phyloP scores from a whole-genome alignment of 1,140 invertebrate species.

The Drosophila ogumai region DNA sequence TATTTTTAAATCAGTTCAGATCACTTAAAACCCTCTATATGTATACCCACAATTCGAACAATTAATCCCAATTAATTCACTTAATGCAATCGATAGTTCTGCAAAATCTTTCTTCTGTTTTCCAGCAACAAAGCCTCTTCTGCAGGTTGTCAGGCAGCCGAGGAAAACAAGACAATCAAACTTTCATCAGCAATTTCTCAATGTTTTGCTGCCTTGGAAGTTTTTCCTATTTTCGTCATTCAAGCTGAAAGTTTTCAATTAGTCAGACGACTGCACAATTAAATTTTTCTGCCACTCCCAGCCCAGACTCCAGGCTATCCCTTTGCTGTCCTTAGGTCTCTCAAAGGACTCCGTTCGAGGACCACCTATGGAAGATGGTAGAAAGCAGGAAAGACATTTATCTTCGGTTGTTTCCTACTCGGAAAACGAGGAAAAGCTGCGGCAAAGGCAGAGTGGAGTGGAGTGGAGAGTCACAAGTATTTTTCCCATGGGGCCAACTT shows the following conservation, averaged over 20 bases:
- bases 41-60: background rate
- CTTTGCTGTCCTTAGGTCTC: conserved; percentile 16
- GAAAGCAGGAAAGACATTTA: conserved; percentile 57
- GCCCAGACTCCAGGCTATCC: conserved; percentile 1
- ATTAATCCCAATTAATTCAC: conserved; percentile 28
- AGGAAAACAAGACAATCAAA: conserved; percentile 47
- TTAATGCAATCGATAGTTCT: conserved; percentile 42
- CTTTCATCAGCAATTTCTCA: conserved; percentile 50
- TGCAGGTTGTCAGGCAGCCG: conserved; percentile 18
- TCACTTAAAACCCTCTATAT: background rate
- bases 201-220: conserved; percentile 26
- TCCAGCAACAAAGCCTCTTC: conserved; percentile 9
- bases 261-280: conserved; percentile 77
- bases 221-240: conserved; percentile 60
- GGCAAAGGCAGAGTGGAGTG: background rate
- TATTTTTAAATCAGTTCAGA: background rate
- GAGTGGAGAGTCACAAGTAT: conserved; percentile 20
- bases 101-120: conserved; percentile 10
- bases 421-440: conserved; percentile 32
- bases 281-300: conserved; percentile 56
- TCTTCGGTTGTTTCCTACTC: conserved; percentile 49
- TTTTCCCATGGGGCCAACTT: conserved; percentile 50
- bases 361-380: conserved; percentile 24
- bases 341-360: conserved; percentile 20
- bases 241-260: conserved; percentile 78